Evolutionary conservation across 2,888 invertebrate genomes (phyloP), one percentile per base, ranked within the genome.

Genomic region (Microdon myrmicae): DNA sequence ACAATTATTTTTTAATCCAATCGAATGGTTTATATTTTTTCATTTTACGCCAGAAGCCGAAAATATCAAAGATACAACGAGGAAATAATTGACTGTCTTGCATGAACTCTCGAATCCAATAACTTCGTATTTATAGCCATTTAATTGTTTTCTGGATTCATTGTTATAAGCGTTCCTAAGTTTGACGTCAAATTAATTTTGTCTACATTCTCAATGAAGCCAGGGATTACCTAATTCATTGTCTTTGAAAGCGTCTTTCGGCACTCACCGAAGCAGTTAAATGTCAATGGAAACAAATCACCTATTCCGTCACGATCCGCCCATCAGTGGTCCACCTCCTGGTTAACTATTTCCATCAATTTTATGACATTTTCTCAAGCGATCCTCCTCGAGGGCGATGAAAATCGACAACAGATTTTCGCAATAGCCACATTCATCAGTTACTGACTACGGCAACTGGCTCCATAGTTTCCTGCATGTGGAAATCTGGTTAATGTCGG

Each of bases 341-440:
- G 61, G 58, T 64, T 58, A 58, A 64, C 51, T 58, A 19, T 26
- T 64, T 58, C 51, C 29, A 58, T 64, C 64, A 58, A 53, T 20
- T 47, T 47, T 43, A 47, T 58, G 49, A 26, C 44, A 44, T 55
- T 64, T 64, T 58, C 56, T 25, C 51, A 58, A 39, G 43, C 32
- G 25, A 20, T 35, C 37, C 34, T 31, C 32, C 34, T 41, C 29
- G 16, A 7, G 47, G 53, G 64, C 47, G 47, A 51, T 47, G 43
- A 37, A 53, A 64, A 64, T 58, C 47, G 47, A 64, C 51, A 58
- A 51, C 16, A 39, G 14, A 45, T 58, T 64, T 64, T 64, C 51
- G 61, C 43, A 64, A 61, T 59, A n/a, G n/a, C n/a, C 51, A 49
- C 56, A 61, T 61, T n/a, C n/a, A n/a, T n/a, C n/a, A n/a, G n/a